Percentiles rank a stretch among this genome's conserved stretches.
These are phyloP conservation scores for Drosophila persimilis DNA, from an alignment of 1,140 invertebrate species.

Conservation along the genomic window DNA sequence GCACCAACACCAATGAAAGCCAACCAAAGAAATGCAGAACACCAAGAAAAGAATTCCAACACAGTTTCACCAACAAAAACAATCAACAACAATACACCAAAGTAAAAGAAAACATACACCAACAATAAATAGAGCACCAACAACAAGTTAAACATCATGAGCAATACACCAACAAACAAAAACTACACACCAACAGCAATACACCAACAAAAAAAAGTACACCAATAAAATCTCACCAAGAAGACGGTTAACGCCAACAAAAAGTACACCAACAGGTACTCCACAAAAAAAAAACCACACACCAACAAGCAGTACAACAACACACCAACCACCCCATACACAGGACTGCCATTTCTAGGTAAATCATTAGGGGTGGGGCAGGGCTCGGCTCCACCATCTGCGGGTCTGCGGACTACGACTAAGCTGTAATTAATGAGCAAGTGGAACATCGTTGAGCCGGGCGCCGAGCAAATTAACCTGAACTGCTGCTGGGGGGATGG, in stretches of 20 bases:
- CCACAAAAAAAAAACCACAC: constrained; percentile 3
- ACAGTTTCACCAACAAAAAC: neutral
- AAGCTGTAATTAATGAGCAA: constrained; percentile 78
- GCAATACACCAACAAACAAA: no score
- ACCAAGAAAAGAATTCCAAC: neutral
- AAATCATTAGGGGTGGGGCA: constrained; percentile 54
- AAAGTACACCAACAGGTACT: constrained; percentile 25
- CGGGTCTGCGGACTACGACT: constrained; percentile 38
- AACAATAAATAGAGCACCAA: constrained; percentile 10
- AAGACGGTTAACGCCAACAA: neutral
- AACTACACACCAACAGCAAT: constrained; percentile 5
- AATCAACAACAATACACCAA: neutral
- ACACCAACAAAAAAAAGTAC: constrained; percentile 3
- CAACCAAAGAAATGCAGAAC: neutral
- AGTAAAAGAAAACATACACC: constrained; percentile 10
- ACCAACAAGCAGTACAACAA: no score
- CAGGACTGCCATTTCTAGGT: constrained; percentile 16
- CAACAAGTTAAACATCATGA: constrained; percentile 8
- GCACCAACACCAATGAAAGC: no score
- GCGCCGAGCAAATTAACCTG: constrained; percentile 71
- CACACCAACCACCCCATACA: no score
- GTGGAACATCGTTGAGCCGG: constrained; percentile 61
- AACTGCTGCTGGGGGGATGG: constrained; percentile 40
- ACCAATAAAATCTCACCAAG: neutral
- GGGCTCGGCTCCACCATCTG: constrained; percentile 20